Evolutionary conservation across 2,888 invertebrate species (phyloP), one percentile per base, ranked within the genome.

Genomic region (Thera obeliscata): DNA sequence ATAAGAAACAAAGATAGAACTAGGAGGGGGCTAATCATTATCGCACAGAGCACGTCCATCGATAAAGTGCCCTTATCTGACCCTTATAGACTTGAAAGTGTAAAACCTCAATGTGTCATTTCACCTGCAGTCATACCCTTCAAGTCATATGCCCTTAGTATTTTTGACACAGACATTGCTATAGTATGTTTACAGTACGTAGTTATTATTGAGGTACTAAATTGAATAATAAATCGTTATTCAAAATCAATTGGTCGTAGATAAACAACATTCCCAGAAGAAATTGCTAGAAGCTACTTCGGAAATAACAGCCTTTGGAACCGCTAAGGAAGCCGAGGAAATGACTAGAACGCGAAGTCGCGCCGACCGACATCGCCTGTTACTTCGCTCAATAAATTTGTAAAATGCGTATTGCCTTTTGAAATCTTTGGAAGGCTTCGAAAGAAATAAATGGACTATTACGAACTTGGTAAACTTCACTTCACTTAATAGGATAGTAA

Each of bases 291-390:
- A 59, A 65, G 61, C 35, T 60, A 61, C 61, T 61, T 71, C 69
- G 73, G 75, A 75, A 75, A 74, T 75, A 69, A 70, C 64, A 59
- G 61, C 72, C 64, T 65, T 70, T 52, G 59, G 64, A 55, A 61
- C 52, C 38, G 52, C 63, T 48, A 60, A 72, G 75, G 72, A 74
- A 72, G 70, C 46, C 36, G 38, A 46, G 75, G 74, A 75, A 75
- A 75, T 75, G 70, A 70, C 69, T 70, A 65, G 59, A 61, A 57
- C 60, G 55, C 64, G n/a, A 59, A 64, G 66, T 61, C 56, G 38
- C 38, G 59, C 52, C 64, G 57, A 46, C n/a, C 43, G 59, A 59
- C 48, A 48, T 9, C 6, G 52, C 52, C 55, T 61, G 56, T 57
- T 61, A 62, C 62, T 61, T 66, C 56, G 52, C 56, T 66, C 35